These are phyloP conservation scores for Patiria pectinifera DNA, from an alignment of 53 echinoderm and acorn worm species.

Conservation along the genomic window DNA sequence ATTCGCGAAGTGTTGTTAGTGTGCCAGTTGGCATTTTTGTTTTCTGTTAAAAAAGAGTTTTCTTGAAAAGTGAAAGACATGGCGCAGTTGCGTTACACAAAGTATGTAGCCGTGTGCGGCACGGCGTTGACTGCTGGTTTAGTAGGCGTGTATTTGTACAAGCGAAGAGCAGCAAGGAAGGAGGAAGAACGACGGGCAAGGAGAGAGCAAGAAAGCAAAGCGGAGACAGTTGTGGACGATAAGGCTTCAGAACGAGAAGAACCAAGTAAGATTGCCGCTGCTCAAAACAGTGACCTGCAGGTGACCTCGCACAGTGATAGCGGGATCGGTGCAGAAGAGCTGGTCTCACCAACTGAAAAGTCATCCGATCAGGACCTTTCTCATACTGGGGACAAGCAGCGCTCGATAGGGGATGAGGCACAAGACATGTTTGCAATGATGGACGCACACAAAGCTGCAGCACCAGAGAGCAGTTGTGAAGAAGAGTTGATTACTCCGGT, in stretches of 20 bases:
- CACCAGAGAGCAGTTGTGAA: neutral
- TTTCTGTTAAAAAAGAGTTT: neutral
- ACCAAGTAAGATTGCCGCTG: neutral
- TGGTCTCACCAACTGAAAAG: neutral
- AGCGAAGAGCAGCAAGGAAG: conserved; percentile 62
- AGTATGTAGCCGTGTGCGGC: conserved; percentile 84
- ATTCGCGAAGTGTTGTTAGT: neutral
- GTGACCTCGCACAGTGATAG: neutral
- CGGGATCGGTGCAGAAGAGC: neutral
- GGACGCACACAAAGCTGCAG: neutral
- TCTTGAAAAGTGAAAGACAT: conserved; percentile 31
- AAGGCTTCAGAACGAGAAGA: conserved; percentile 33
- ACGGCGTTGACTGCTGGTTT: conserved; percentile 82
- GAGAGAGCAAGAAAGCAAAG: conserved; percentile 20
- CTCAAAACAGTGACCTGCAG: neutral
- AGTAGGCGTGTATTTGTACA: conserved; percentile 85
- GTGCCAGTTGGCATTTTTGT: neutral
- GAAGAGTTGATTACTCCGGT: neutral
- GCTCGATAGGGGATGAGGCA: neutral
- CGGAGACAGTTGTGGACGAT: conserved; percentile 23
- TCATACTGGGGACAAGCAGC: neutral
- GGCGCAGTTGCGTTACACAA: conserved; percentile 93
- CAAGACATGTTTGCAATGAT: conserved; percentile 29
- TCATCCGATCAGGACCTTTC: neutral
- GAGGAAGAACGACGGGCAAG: conserved; percentile 45